These are phyloP conservation scores for Orcinus orca DNA, from an alignment of 2,113 vertebrate genomes.

Conservation along the genomic window DNA sequence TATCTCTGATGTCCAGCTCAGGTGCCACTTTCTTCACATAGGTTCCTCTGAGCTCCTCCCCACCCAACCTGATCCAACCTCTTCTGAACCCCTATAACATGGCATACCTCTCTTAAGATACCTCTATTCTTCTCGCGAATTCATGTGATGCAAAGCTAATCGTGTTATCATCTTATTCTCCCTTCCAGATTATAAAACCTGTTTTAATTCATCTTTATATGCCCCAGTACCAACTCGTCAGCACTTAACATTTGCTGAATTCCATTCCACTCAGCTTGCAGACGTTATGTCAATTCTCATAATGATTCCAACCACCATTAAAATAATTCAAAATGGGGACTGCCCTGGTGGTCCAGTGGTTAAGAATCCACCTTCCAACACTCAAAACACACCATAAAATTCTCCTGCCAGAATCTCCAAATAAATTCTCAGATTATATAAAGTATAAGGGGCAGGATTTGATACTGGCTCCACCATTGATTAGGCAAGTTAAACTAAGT, in stretches of 20 bases:
- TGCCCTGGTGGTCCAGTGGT: no score
- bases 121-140: not conserved
- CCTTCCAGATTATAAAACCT: not conserved
- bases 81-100: accelerated
- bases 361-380: no score
- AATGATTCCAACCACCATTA: not conserved
- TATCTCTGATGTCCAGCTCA: not conserved
- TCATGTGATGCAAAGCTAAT: not conserved
- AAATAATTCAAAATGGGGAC: not conserved
- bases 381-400: not conserved
- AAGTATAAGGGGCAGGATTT: not conserved
- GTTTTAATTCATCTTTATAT: not conserved
- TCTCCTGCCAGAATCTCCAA: not conserved
- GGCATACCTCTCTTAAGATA: not conserved
- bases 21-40: not conserved
- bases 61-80: not conserved
- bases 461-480: not conserved
- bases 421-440: not conserved
- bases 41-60: not conserved
- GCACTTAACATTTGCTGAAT: not conserved
- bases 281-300: not conserved
- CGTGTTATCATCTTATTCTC: not conserved
- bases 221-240: not conserved
- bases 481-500: constrained; percentile 13
- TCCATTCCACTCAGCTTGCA: not conserved